Percentiles rank a stretch among this genome's conserved stretches.
phyloP scores from a whole-genome alignment of 2,888 invertebrate genomes.

The Vesta saturnalis region DNA sequence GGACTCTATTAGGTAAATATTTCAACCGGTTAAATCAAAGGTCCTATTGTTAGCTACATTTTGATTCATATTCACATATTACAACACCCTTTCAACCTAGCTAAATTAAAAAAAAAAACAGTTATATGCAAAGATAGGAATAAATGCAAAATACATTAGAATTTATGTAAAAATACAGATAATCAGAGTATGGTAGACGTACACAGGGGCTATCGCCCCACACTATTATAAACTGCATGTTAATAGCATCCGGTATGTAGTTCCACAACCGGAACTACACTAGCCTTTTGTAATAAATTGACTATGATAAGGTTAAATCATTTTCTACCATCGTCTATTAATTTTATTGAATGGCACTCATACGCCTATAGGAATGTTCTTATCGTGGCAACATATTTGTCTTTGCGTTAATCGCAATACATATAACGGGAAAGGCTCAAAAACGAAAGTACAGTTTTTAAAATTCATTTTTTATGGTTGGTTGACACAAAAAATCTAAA shows the following conservation, averaged over 20 bases:
- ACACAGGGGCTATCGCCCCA: slow-evolving; percentile 24
- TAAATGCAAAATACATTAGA: too few species aligned
- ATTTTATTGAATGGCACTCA: background rate
- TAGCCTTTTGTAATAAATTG: slow-evolving; percentile 27
- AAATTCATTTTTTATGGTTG: background rate
- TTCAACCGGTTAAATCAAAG: too few species aligned
- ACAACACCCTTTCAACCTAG: too few species aligned
- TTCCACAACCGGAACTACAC: slow-evolving; percentile 35
- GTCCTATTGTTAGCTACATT: too few species aligned
- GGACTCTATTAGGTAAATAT: too few species aligned
- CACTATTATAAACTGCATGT: slow-evolving; percentile 27
- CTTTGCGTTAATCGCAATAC: background rate
- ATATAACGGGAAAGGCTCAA: background rate
- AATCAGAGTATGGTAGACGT: slow-evolving; percentile 25
- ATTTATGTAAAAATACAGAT: slow-evolving; percentile 29
- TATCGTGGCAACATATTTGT: background rate
- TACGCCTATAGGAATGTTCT: too few species aligned
- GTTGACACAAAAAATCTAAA: background rate
- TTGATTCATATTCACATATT: too few species aligned
- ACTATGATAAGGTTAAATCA: background rate
- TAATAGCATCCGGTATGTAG: slow-evolving; percentile 34
- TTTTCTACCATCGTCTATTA: background rate
- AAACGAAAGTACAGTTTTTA: background rate
- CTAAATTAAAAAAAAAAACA: too few species aligned
- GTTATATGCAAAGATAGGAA: too few species aligned